phyloP scores from a whole-genome alignment of 2,797 vertebrate genomes.

The Microhierax caerulescens region DNA sequence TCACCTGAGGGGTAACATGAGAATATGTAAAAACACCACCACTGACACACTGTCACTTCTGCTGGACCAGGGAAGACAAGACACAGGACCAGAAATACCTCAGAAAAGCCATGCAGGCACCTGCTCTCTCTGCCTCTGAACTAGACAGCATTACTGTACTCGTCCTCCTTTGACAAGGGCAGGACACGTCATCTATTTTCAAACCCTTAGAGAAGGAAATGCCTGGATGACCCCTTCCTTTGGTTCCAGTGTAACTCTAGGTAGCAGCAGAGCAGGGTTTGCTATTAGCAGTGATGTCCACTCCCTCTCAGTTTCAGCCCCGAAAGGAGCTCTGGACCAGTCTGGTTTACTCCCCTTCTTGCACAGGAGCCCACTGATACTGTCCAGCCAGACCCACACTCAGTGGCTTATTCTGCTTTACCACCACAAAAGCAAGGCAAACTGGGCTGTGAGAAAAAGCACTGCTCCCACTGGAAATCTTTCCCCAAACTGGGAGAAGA shows the following conservation, averaged over 20 bases:
- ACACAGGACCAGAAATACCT: not conserved
- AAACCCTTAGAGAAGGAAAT: not conserved
- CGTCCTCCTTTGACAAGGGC: not conserved
- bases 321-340: not conserved
- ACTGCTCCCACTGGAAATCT: not conserved
- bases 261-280: not conserved
- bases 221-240: not conserved
- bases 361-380: not conserved
- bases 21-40: not conserved
- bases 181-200: not conserved
- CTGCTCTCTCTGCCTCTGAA: not conserved
- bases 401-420: not conserved
- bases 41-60: not conserved
- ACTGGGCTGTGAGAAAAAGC: not conserved
- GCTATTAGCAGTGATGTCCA: not conserved
- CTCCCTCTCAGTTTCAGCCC: not conserved
- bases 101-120: not conserved
- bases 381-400: not conserved
- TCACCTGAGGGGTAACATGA: not conserved
- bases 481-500: not conserved
- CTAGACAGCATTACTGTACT: fast-evolving
- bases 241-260: not conserved
- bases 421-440: not conserved
- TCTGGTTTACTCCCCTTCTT: not conserved
- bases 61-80: not conserved